Conservation (phyloP, 2,797 vertebrate species). For the Steatocranus sp. region DNA sequence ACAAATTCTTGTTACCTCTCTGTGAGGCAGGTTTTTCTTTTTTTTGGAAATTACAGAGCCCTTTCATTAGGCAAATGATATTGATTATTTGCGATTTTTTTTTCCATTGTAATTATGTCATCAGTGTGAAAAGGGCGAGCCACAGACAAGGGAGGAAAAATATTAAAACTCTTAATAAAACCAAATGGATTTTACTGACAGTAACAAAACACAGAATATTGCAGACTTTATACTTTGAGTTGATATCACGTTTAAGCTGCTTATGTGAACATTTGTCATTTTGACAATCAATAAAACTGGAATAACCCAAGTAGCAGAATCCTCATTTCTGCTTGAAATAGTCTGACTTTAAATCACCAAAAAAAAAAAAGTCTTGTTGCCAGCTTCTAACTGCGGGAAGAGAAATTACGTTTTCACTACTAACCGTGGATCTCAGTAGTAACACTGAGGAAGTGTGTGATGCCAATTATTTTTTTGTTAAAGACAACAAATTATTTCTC, state of each 20-base stretch:
- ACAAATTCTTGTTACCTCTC: neutral
- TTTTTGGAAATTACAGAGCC: neutral
- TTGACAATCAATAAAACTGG: neutral
- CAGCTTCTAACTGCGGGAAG: neutral
- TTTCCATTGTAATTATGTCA: neutral
- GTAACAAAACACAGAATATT: neutral
- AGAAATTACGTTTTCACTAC: neutral
- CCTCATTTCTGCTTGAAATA: neutral
- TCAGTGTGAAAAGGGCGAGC: neutral
- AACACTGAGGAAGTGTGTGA: neutral
- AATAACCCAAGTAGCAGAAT: neutral
- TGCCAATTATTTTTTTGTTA: neutral
- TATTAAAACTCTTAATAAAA: neutral
- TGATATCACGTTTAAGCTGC: neutral
- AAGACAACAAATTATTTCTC: slow-evolving; percentile 2
- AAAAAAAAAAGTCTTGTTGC: neutral
- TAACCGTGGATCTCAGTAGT: neutral
- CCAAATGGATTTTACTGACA: neutral
- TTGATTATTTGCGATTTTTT: neutral
- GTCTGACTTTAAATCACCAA: neutral
- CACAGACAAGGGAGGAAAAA: neutral
- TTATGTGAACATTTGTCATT: neutral
- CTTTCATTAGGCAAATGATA: neutral
- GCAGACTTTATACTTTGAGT: neutral
- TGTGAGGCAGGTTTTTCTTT: neutral